Base-by-base conservation (phyloP, 2,797 vertebrate species). In the Rhabdomys pumilio region DNA sequence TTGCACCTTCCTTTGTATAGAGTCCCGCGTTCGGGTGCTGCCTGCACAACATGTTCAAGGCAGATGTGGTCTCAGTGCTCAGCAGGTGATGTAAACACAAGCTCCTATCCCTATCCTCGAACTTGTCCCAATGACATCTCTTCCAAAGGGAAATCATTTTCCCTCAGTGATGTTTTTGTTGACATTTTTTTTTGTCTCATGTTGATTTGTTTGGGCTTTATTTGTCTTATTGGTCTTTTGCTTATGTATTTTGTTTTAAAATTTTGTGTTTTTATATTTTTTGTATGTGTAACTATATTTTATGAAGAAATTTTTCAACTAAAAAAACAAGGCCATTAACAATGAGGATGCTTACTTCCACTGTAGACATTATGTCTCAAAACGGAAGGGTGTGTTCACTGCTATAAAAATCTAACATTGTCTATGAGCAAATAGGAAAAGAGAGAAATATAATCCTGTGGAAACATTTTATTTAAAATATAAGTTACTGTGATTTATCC, bases 1-100 rank as follows among this genome's bases (percentile, higher is more conserved):
- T 97, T 94, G 93, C 89, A 76, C 76, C 12, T 97, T 97, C 72
- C 14, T 97, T 97, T 63, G 86, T 17, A 1, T 50, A 20, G 53
- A 91, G 6, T 91, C n/a, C 92, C 47, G 84, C 3, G 26, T 47
- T 47, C 55, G 72, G 38, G 76, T 79, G 29, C 87, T 94, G 31
- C 75, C 63, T 86, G 44, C 1, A 15, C 12, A n/a, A 17, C 57
- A 83, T 15, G 8, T 63, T 44, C 81, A 19, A 63, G 55, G n/a
- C 8, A 61, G 24, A 31, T 15, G 4, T 26, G 12, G 34, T 63
- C 24, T 4, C 57, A 63, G 31, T 5, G 7, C 31, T 67, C 83
- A 67, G 61, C 44, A 85, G 63, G 44, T 1, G 3, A 14, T 53
- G 12, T 53, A 47, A 86, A n/a, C 61, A n/a, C 44, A 67, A 20